phyloP scores from a whole-genome alignment of 2,113 vertebrate species.

The Pituophis catenifer region DNA sequence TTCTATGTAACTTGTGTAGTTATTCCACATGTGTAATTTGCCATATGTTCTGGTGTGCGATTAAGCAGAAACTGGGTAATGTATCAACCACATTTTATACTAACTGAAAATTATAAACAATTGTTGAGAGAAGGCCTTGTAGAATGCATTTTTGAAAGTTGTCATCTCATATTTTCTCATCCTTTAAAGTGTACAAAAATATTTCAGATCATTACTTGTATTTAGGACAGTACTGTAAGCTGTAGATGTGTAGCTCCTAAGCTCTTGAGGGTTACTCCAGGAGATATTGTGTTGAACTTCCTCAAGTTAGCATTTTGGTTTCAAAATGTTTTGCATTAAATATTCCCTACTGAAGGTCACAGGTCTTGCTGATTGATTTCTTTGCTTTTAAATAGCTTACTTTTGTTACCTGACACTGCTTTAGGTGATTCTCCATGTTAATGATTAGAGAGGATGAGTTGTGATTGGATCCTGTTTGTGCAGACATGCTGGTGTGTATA shows the following conservation, averaged over 20 bases:
- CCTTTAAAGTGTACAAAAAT: neutral
- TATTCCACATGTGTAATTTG: neutral
- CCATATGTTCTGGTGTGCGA: neutral
- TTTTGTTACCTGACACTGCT: neutral
- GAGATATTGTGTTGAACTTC: neutral
- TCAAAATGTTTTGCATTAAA: neutral
- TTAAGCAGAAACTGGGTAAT: neutral
- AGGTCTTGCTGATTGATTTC: neutral
- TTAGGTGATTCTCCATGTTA: neutral
- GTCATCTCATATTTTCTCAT: neutral
- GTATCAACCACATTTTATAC: neutral
- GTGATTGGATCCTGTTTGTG: neutral
- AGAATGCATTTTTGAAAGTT: neutral
- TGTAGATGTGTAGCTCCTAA: neutral
- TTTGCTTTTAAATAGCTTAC: slow-evolving; percentile 10
- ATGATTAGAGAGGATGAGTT: neutral
- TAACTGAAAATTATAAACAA: neutral
- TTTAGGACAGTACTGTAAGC: neutral
- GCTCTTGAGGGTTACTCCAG: neutral
- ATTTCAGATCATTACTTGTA: neutral
- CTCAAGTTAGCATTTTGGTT: neutral
- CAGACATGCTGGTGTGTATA: slow-evolving; percentile 96
- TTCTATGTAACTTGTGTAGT: neutral
- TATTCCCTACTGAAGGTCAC: neutral
- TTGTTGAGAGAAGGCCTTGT: neutral